A percentile compares a stretch with the other conserved stretches of the same genome.
These are phyloP conservation scores for Lobophora halterata DNA, from an alignment of 2,888 invertebrate species.

Conservation along the genomic window DNA sequence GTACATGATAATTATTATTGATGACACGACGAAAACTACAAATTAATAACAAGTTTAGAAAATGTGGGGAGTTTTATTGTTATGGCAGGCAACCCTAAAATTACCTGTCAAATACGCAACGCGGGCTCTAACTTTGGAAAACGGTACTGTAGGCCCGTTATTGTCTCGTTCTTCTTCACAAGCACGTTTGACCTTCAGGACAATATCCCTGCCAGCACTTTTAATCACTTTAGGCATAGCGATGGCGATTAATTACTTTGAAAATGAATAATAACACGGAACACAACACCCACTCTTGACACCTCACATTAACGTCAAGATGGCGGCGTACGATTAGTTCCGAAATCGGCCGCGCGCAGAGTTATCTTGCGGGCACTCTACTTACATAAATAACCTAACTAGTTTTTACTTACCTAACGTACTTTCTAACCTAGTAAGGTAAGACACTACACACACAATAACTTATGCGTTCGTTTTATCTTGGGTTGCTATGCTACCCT, in stretches of 20 bases:
- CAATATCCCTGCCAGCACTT: slow-evolving; percentile 18
- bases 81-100: background rate
- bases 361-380: slow-evolving; percentile 4
- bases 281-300: too few species aligned
- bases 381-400: too few species aligned
- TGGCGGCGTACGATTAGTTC: slow-evolving; percentile 8
- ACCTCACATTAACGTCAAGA: slow-evolving; percentile 3
- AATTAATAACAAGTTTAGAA: too few species aligned
- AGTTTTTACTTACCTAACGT: too few species aligned
- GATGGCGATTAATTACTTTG: slow-evolving; percentile 4
- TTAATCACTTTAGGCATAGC: slow-evolving; percentile 15
- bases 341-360: slow-evolving; percentile 7
- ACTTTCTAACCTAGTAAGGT: too few species aligned
- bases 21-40: too few species aligned
- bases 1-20: too few species aligned
- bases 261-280: slow-evolving; percentile 4
- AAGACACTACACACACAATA: too few species aligned
- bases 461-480: too few species aligned
- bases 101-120: slow-evolving; percentile 8
- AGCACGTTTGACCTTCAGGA: slow-evolving; percentile 18
- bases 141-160: slow-evolving; percentile 9
- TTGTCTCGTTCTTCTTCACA: slow-evolving; percentile 15
- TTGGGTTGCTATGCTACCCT: too few species aligned
- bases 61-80: too few species aligned
- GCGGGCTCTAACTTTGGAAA: slow-evolving; percentile 11